Percentiles rank a stretch among this genome's conserved stretches.
Conservation (phyloP, 2,888 invertebrate genomes). For the Stenichneumon culpator region DNA sequence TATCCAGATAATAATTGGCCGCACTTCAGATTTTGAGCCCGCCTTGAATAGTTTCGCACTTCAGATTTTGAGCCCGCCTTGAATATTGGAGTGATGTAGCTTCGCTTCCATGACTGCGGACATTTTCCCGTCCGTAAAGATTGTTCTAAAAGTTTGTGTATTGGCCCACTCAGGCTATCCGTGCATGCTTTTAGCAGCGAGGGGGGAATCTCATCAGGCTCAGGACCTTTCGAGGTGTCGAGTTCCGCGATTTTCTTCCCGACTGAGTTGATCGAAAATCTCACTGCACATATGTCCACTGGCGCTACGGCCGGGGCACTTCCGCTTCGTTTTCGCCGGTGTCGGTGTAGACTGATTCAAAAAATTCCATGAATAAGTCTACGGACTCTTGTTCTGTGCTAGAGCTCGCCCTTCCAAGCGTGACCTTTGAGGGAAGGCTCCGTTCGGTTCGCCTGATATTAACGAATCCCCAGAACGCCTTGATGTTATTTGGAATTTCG, state of each 20-base stretch:
- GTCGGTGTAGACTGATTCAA: conserved; percentile 6
- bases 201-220: conserved; percentile 65
- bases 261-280: background rate
- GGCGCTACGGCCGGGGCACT: no score
- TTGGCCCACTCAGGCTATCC: conserved; percentile 23
- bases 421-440: background rate
- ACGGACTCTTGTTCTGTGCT: background rate
- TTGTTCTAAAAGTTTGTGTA: conserved; percentile 34
- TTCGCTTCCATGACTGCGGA: conserved; percentile 49
- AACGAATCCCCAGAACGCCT: conserved; percentile 16
- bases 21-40: no score
- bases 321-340: background rate
- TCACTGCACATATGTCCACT: no score
- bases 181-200: conserved; percentile 49
- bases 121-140: conserved; percentile 38
- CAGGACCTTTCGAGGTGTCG: conserved; percentile 31
- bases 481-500: background rate
- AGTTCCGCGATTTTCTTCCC: background rate
- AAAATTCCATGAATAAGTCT: background rate
- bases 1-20: no score
- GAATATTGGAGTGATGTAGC: conserved; percentile 48
- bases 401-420: background rate
- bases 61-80: conserved; percentile 41
- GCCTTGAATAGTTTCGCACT: conserved; percentile 53
- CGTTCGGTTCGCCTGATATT: background rate